Evolutionary conservation across 2,113 vertebrate species (phyloP), one percentile per base, ranked within the genome.

Genomic region (Megaleporinus macrocephalus): DNA sequence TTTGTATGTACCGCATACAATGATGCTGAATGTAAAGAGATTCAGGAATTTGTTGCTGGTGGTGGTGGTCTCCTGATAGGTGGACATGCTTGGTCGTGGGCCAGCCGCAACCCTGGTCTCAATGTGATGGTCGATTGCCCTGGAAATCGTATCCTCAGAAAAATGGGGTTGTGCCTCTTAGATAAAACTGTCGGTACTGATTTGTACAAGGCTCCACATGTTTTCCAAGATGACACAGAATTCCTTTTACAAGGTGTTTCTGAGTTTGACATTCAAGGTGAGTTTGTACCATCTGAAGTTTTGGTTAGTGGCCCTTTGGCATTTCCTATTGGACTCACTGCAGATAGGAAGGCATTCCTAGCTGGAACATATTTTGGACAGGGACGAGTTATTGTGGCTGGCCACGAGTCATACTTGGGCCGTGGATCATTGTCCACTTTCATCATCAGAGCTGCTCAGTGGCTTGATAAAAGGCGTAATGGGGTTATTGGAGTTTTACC

Each of bases 71-170:
- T 96, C 79, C 86, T 96, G 72, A 93, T 95, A 0, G 96, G 94
- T 18, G 95, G 95, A 13, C 96, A 96, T 30, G 89, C 93, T 85
- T 96, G 95, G 96, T 82, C 88, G 84, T 97, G 96, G 96, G 91
- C 93, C 1, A 88, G 91, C 14, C 73, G 82, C 11, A 83, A 95
- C 59, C 47, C 2, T 0, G 84, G 85, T 6, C 2, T 22, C 73
- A 93, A 91, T 1, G 20, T 49, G 0, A 12, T 96, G 78, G 92
- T 91, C 0, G 83, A 87, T 0, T 96, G 93, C 86, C 84, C 95
- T 26, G 96, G 94, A 72, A 98, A 97, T 89, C 93, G 90, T 72
- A 93, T 97, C 71, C 92, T 98, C 65, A 97, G 93, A 84, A 87
- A 87, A 70, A 95, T 98, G 80, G 97, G 97, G 33, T 83, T 98